A percentile compares a stretch with the other conserved stretches of the same genome.
phyloP scores from a whole-genome alignment of 2,888 invertebrate species.

The Tenthredo livida region DNA sequence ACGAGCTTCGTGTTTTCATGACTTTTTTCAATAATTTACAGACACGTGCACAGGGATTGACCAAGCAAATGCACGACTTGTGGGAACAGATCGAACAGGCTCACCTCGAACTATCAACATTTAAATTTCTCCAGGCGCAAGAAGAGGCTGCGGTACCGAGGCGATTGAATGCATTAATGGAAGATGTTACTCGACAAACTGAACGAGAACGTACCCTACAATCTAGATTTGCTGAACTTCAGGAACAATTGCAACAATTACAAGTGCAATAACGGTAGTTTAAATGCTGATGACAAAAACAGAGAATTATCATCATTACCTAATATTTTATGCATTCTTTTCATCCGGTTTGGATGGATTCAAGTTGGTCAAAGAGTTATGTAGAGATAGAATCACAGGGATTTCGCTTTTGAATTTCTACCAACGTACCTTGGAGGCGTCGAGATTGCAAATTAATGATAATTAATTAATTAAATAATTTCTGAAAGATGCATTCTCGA shows the following conservation, averaged over 20 bases:
- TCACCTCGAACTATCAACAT: conserved; percentile 93
- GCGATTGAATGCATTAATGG: conserved; percentile 92
- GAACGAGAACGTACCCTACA: conserved; percentile 95
- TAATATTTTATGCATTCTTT: background rate
- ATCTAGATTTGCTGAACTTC: conserved; percentile 88
- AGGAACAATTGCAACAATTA: conserved; percentile 81
- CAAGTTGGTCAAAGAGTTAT: background rate
- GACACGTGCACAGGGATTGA: conserved; percentile 89
- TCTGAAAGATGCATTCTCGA: conserved; percentile 1
- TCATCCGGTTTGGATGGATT: background rate
- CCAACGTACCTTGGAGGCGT: conserved; percentile 10
- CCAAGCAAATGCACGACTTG: conserved; percentile 92
- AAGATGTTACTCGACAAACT: conserved; percentile 95
- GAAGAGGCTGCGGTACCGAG: conserved; percentile 95
- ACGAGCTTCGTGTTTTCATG: background rate
- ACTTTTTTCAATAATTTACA: conserved; percentile 67
- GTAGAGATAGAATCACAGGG: background rate
- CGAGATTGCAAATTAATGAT: background rate
- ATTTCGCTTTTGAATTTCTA: background rate
- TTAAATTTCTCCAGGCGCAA: conserved; percentile 92
- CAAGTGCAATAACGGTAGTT: conserved; percentile 62
- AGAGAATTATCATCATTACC: conserved; percentile 21
- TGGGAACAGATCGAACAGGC: conserved; percentile 95
- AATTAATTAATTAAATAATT: background rate
- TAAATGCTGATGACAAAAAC: background rate